Base-by-base conservation (phyloP, 2,113 vertebrate genomes). In the Mus pahari region DNA sequence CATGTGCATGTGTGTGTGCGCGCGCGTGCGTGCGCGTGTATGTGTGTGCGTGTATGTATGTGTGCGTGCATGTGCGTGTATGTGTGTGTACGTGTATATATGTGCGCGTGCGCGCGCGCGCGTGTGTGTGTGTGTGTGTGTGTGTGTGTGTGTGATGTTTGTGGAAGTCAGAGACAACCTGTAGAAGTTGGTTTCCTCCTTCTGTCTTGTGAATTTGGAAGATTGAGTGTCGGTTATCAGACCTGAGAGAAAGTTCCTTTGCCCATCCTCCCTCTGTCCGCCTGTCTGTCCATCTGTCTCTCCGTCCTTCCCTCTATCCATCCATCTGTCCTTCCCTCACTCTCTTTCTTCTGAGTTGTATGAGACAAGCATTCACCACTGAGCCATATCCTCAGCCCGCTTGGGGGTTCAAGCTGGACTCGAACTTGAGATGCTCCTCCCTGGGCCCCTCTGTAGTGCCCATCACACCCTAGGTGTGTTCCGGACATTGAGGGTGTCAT, bases 241-340 rank as follows among this genome's bases (percentile, higher is more conserved):
- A 28, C 74, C 48, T 77, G 24, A 48, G 24, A 77, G 42, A 24
- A 13, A 77, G 26, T 77, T 28, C 24, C 26, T 75, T 77, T 48
- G 45, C 4, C 42, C 74, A 26, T 24, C 42, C 12, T 77, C 24
- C 66, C 12, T 68, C 31, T 4, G 0, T 31, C 28, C 28, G 3
- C 33, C 31, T 4, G 0, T 31, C 28, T 11, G 3, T 66, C 64
- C 4, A 13, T 66, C 64, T 4, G 0, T 26, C 39, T 11, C 0
- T 45, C 73, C 19, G 5, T 70, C 68, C 33, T 0, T 70, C 68
- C 70, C 1, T 70, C 66, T 12, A 53, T 66, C 64, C 1, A 13
- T 66, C 64, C 7, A 1, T 24, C n/a, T 4, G 10, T 33, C 66
- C 12, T 0, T 28, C 42, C 24, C 1, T 48, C 74, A 9, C 6